Percentiles rank a stretch among this genome's conserved stretches.
Evolutionary conservation across 2,113 vertebrate species (phyloP).

Genomic region (Typhlomys cinereus): DNA sequence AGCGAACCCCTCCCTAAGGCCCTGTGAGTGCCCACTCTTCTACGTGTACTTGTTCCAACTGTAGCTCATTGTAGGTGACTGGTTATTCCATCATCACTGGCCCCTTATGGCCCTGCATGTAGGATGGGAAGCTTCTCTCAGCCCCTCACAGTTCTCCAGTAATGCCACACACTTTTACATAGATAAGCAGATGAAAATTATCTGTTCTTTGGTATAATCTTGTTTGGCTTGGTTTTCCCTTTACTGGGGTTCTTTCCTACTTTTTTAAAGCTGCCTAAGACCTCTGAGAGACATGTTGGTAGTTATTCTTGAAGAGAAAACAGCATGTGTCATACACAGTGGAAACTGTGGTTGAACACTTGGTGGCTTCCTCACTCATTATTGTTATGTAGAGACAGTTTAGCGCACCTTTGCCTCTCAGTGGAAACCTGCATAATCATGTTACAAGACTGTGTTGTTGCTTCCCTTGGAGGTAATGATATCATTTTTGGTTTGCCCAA

Average conservation of each 20-base stretch:
- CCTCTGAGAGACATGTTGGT: conserved; percentile 70
- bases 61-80: conserved; percentile 86
- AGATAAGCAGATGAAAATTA: conserved; percentile 83
- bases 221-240: conserved; percentile 81
- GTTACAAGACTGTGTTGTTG: conserved; percentile 87
- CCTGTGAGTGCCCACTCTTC: conserved; percentile 72
- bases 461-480: conserved; percentile 86
- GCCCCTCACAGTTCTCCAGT: conserved; percentile 85
- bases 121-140: conserved; percentile 84
- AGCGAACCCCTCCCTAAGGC: conserved; percentile 68
- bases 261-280: conserved; percentile 67
- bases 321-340: conserved; percentile 82
- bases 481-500: conserved; percentile 81
- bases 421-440: conserved; percentile 86
- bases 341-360: conserved; percentile 81
- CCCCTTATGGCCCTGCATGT: conserved; percentile 87
- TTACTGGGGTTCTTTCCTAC: conserved; percentile 81
- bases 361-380: conserved; percentile 83
- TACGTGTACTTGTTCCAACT: conserved; percentile 84
- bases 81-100: conserved; percentile 85
- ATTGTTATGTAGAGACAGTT: conserved; percentile 83
- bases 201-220: conserved; percentile 83
- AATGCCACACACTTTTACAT: conserved; percentile 84
- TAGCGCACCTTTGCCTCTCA: conserved; percentile 84
- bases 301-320: conserved; percentile 78